phyloP scores from a whole-genome alignment of 2,797 vertebrate species.

The Poeciliopsis paucimaculata region DNA sequence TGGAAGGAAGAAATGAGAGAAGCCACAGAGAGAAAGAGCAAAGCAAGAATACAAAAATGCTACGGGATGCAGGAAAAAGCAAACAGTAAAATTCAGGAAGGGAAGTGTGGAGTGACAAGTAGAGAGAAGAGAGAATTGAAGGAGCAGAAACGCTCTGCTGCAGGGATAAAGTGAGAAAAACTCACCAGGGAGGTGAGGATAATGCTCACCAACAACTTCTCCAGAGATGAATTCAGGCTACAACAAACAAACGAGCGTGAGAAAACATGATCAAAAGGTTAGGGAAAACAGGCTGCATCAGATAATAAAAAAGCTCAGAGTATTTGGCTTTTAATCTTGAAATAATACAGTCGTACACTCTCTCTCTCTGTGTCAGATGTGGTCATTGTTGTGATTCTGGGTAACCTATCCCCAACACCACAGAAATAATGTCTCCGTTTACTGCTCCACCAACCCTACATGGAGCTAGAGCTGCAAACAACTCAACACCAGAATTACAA shows the following conservation, averaged over 20 bases:
- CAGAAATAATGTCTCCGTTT: constrained; percentile 25
- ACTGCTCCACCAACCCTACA: constrained; percentile 45
- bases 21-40: constrained; percentile 13
- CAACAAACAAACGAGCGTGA: constrained; percentile 4
- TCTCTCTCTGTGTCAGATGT: constrained; percentile 25
- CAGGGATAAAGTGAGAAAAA: constrained; percentile 44
- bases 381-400: constrained; percentile 39
- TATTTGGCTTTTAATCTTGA: constrained; percentile 60
- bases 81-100: constrained; percentile 19
- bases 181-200: constrained; percentile 32
- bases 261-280: constrained; percentile 40
- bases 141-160: constrained; percentile 55
- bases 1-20: constrained; percentile 12
- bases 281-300: constrained; percentile 16
- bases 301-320: constrained; percentile 29
- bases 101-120: constrained; percentile 24
- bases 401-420: constrained; percentile 49
- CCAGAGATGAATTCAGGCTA: constrained; percentile 32
- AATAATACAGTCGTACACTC: constrained; percentile 36
- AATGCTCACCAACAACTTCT: constrained; percentile 22
- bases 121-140: constrained; percentile 14
- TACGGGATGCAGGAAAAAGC: constrained; percentile 9
- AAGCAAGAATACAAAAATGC: constrained; percentile 10
- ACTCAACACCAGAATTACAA: constrained; percentile 47
- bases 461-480: constrained; percentile 22